Base-by-base conservation (phyloP, 1,140 invertebrate species). In the Teleogryllus occipitalis region DNA sequence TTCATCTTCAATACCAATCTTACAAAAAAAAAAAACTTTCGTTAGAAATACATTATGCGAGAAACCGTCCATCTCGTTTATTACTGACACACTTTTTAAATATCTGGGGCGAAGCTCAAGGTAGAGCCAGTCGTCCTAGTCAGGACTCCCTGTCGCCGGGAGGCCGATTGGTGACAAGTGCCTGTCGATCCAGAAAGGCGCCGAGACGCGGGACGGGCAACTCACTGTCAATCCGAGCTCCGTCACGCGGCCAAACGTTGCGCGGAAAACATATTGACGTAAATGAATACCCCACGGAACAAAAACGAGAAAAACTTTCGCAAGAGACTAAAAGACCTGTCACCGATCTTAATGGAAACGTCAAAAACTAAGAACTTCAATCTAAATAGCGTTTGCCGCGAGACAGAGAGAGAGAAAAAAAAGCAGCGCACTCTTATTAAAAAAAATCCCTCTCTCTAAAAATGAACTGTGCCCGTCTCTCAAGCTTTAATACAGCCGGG, bases 281-380 rank as follows among this genome's bases (percentile, higher is more conserved):
- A 65, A 65, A 65, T 65, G 54, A 65, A 65, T 65, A 65, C 18
- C 54, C 54, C 54, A 65, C 54, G 54, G 10, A 65, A 39, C 27
- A 39, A 39, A 39, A 39, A 39, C 27, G 27, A 39, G 27, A 39
- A 65, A 65, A 65, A 65, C 0, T 18, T 18, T 65, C 18, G 10
- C 54, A 18, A 10, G 18, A 65, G 54, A 65, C 54, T 65, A 65
- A 65, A 65, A 65, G 54, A 65, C 54, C 54, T 65, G 54, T 65
- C 54, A 65, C 54, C 54, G 18, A 65, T 65, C 54, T 65, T 65
- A 65, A 65, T 65, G 54, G 54, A 65, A 65, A 65, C 54, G 54
- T 65, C 54, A 65, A 65, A 65, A 65, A 65, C 54, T 65, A 65
- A 65, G 54, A 65, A 65, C 54, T 65, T 65, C 54, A 65, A 65